Base-by-base conservation (phyloP, 2,888 invertebrate genomes). In the Melipona bicolor region DNA sequence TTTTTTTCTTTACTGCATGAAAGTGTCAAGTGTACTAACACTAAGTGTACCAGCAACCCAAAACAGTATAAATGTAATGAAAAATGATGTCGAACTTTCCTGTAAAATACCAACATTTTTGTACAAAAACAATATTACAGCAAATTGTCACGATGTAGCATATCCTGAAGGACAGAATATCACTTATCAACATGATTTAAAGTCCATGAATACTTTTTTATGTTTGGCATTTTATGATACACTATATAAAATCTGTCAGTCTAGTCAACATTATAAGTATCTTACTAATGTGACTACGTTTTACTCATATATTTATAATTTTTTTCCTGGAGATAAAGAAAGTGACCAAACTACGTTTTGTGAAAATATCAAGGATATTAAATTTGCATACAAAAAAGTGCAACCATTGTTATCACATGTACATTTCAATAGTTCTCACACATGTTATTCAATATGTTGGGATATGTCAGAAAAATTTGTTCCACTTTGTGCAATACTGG, bases 191-290 rank as follows among this genome's bases (percentile, higher is more conserved):
- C 0, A 5, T 4, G 32, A 71, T 19, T 4, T 3, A 11, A n/a
- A 56, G 0, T 68, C 19, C 21, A 13, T 27, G 3, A 43, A 83
- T 19, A 77, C 27, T 9, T 88, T 88, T 61, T 36, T 92, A n/a
- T 92, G 92, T 62, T 73, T 92, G 9, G 86, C 82, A 27, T 50
- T 92, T 6, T 87, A 90, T 43, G 91, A 91, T 49, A 74, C 86
- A 19, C 68, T 67, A 19, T 73, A 78, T 17, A 86, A 85, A 73
- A 36, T 89, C n/a, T 91, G 91, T 79, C 50, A 75, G 24, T 43
- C 36, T 54, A 56, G 19, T 56, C 52, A 79, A 21, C 15, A 15
- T 0, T 62, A n/a, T 17, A 24, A 50, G 4, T 3, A 15, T 0
- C 59, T 73, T 2, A 27, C 56, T n/a, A 71, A 61, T 56, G 6